Evolutionary conservation across 2,888 invertebrate species (phyloP).

Genomic region (Odontocolon sp.): DNA sequence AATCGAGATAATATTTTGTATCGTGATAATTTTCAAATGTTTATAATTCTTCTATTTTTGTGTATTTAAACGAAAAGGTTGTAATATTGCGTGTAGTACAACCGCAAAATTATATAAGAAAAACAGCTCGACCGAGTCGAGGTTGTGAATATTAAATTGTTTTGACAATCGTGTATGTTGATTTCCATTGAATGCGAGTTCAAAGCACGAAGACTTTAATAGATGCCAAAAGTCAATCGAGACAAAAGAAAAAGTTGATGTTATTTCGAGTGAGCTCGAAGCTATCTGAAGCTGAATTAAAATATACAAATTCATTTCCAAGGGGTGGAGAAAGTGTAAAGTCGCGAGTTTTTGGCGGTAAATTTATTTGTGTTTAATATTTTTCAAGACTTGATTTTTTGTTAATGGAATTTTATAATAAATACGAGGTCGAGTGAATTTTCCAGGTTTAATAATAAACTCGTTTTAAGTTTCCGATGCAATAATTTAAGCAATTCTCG

Average conservation of each 20-base stretch:
- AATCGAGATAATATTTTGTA: no score
- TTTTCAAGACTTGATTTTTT: not conserved
- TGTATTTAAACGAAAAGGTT: no score
- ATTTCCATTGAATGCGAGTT: conserved; percentile 64
- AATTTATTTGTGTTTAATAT: conserved; percentile 3
- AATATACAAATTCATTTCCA: conserved; percentile 13
- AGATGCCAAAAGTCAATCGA: conserved; percentile 66
- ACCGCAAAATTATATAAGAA: no score
- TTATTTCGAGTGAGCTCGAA: conserved; percentile 18
- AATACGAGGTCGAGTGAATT: not conserved
- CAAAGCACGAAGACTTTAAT: conserved; percentile 25
- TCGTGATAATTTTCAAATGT: no score
- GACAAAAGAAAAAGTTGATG: conserved; percentile 36
- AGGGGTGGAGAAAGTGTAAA: not conserved
- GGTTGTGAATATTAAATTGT: conserved; percentile 23
- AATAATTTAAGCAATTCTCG: conserved; percentile 31
- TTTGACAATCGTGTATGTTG: conserved; percentile 21
- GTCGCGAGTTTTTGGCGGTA: conserved; percentile 7
- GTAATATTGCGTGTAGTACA: no score
- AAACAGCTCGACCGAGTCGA: not conserved
- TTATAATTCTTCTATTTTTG: no score
- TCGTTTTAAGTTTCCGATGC: not conserved
- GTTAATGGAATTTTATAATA: conserved; percentile 4
- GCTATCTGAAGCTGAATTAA: conserved; percentile 9
- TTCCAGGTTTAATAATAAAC: conserved; percentile 35